A percentile compares a stretch with the other conserved stretches of the same genome.
Conservation (phyloP, 2,888 invertebrate genomes). For the Rhagonycha fulva region DNA sequence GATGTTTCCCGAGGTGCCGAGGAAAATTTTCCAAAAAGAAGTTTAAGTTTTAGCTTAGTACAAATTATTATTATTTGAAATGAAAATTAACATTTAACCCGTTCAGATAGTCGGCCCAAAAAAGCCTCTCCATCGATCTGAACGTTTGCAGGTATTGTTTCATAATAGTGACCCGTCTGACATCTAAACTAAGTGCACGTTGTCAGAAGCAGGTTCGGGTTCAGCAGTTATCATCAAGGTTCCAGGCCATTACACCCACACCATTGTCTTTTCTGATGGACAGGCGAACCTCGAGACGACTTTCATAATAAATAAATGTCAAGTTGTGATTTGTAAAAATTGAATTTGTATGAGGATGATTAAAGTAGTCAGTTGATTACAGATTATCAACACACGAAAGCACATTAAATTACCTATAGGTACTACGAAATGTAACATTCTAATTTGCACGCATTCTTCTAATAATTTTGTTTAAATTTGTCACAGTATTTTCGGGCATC, state of each 20-base stretch:
- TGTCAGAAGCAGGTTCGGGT: constrained; percentile 47
- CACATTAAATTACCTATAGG: neutral
- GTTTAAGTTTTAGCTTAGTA: neutral
- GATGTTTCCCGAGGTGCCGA: neutral
- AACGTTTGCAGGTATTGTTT: constrained; percentile 36
- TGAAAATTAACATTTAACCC: neutral
- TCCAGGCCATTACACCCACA: constrained; percentile 44
- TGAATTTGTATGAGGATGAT: neutral
- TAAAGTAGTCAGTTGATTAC: neutral
- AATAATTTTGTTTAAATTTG: neutral
- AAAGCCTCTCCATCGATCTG: constrained; percentile 29
- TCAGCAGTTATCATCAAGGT: constrained; percentile 41
- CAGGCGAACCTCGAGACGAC: constrained; percentile 20
- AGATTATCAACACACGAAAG: neutral
- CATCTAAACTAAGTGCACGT: constrained; percentile 51
- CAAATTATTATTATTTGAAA: neutral
- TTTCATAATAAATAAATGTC: constrained; percentile 11
- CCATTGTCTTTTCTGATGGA: constrained; percentile 42
- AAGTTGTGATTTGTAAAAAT: neutral
- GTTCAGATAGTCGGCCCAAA: neutral
- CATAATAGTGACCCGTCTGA: constrained; percentile 41
- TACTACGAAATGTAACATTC: neutral
- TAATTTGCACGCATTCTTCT: too few species aligned
- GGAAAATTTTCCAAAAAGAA: neutral
- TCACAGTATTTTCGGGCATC: neutral